These are phyloP conservation scores for Eupithecia abbreviata DNA, from an alignment of 2,888 invertebrate genomes.

Conservation along the genomic window DNA sequence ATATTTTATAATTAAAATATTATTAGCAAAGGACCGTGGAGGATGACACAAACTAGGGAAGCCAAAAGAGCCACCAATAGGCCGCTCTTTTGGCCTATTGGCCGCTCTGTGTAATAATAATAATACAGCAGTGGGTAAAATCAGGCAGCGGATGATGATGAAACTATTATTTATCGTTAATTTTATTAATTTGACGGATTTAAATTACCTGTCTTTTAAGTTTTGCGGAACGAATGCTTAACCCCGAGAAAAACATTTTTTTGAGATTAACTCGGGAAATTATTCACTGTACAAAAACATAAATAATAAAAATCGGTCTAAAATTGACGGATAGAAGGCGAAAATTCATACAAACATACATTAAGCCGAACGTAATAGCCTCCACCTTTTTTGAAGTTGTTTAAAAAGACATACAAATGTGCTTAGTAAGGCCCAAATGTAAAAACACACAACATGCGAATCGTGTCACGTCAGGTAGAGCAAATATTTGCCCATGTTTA, in stretches of 20 bases:
- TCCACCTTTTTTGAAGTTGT: neutral
- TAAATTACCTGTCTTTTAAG: neutral
- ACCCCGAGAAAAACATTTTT: neutral
- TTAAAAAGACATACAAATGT: neutral
- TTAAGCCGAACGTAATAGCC: neutral
- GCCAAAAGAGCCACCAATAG: too few species aligned
- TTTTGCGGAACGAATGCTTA: neutral
- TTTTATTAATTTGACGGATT: too few species aligned
- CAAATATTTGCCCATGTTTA: conserved; percentile 28
- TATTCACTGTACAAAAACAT: neutral
- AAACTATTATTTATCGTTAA: too few species aligned
- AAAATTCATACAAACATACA: neutral
- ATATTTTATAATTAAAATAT: neutral
- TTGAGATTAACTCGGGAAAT: neutral
- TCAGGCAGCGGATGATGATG: too few species aligned
- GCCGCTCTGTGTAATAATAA: too few species aligned
- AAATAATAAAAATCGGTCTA: neutral
- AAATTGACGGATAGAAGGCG: neutral
- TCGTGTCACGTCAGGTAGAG: conserved; percentile 27
- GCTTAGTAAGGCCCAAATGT: conserved; percentile 1
- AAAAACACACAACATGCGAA: conserved; percentile 24
- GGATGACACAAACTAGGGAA: too few species aligned
- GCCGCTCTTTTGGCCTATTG: too few species aligned
- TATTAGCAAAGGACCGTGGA: neutral
- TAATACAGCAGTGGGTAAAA: too few species aligned